Evolutionary conservation across 1,140 invertebrate genomes (phyloP), one percentile per base, ranked within the genome.

Genomic region (Drosophila orena): DNA sequence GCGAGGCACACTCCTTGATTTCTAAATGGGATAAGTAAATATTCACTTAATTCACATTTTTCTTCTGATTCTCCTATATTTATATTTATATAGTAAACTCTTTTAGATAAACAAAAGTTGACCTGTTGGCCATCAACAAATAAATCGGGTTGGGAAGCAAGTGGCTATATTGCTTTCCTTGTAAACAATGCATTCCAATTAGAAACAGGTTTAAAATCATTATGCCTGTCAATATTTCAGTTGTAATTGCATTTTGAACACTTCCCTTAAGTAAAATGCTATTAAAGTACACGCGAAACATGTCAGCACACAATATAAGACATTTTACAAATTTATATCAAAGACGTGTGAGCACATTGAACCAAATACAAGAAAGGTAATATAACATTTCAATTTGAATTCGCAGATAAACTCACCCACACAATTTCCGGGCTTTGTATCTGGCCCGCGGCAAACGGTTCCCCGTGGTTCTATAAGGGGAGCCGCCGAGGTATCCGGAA

Each of bases 341-440:
- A 46, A 46, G 14, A 22, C 20, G 43, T 47, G 46, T 4, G 24
- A 20, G 8, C 17, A 20, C 8, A 8, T 20, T 15, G 40, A 42
- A 8, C 40, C n/a, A 7, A 15, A 42, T 17, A 40, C n/a, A n/a
- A 8, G 7, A 15, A 8, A 30, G 0, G 2, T 10, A 30, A 30
- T 10, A 10, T 8, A 30, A 30, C 7, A 10, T 30, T 30, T 30
- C 30, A 30, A 7, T 30, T 30, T 30, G 30, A 30, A 30, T 54
- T 6, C 1, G 2, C 4, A 1, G 11, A 3, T 0, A 4, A 50
- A 76, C 76, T 90, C 56, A 89, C 88, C 71, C 22, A 81, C 44
- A 49, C 91, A 92, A 17, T 59, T 73, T 1, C 91, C 91, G 0
- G 75, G 55, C 2, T 60, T 76, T 6, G 47, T 27, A 38, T 90